These are phyloP conservation scores for Cantharis rustica DNA, from an alignment of 2,888 invertebrate genomes.

Conservation along the genomic window DNA sequence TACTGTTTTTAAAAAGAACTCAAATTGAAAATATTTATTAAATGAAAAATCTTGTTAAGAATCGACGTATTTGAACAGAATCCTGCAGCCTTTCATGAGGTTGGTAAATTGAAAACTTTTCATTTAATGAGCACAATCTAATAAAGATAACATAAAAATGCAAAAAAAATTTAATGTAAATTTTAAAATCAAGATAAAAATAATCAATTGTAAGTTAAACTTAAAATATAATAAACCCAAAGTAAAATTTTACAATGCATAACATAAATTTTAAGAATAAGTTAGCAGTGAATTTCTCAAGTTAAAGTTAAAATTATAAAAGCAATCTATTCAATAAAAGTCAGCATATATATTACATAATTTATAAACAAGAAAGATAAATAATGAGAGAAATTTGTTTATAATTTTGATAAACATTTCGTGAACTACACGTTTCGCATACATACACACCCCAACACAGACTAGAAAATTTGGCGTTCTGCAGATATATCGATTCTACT, in stretches of 20 bases:
- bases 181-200: background rate
- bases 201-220: background rate
- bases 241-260: background rate
- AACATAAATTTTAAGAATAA: background rate
- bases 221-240: background rate
- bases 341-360: background rate
- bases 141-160: too few species aligned
- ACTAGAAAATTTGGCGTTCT: constrained; percentile 13
- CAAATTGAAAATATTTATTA: background rate
- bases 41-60: background rate
- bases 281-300: background rate
- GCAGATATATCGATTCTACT: constrained; percentile 17
- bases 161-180: background rate
- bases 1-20: background rate
- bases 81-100: background rate
- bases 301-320: background rate
- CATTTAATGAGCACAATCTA: background rate
- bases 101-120: background rate
- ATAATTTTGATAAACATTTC: background rate
- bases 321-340: background rate
- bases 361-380: background rate
- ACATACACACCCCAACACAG: constrained; percentile 3
- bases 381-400: background rate
- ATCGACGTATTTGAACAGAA: background rate
- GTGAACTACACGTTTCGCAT: background rate